phyloP scores from a whole-genome alignment of 2,113 vertebrate genomes.

The Lutjanus erythropterus region DNA sequence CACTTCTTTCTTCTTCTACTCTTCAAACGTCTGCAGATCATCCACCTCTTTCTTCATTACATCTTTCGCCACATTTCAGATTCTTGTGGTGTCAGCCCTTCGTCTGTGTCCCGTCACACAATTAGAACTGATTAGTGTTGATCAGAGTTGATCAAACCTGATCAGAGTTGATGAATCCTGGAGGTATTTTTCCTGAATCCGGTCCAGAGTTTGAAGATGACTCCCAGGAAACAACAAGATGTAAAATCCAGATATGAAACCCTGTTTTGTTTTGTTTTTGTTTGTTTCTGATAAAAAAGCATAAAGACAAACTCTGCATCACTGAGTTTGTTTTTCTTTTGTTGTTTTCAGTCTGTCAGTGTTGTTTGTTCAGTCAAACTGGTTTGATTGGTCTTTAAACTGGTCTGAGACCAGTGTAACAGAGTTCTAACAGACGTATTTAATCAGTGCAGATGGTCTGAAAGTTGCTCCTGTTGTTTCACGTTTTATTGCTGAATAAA shows the following conservation, averaged over 20 bases:
- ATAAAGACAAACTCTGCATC: not conserved
- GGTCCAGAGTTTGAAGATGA: not conserved
- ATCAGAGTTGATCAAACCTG: not conserved
- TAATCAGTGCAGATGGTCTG: not conserved
- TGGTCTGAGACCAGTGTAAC: conserved; percentile 14
- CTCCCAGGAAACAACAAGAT: not conserved
- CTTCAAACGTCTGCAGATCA: too few relatives aligned
- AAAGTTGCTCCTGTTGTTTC: not conserved
- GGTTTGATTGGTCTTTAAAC: conserved; percentile 2
- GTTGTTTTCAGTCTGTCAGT: not conserved
- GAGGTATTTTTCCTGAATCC: not conserved
- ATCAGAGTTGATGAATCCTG: not conserved
- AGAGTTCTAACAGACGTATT: not conserved
- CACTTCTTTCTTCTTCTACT: too few relatives aligned
- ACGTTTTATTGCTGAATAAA: conserved; percentile 52
- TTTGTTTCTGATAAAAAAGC: not conserved
- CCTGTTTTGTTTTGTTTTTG: not conserved
- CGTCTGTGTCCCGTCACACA: not conserved
- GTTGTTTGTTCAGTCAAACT: not conserved
- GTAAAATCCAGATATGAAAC: not conserved
- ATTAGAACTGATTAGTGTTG: too few relatives aligned
- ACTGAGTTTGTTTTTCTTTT: not conserved
- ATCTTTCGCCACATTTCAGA: too few relatives aligned
- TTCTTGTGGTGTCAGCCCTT: too few relatives aligned
- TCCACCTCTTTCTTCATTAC: too few relatives aligned